Percentiles rank a stretch among this genome's conserved stretches.
phyloP scores from a whole-genome alignment of 2,113 vertebrate species.

The Hoplias malabaricus region DNA sequence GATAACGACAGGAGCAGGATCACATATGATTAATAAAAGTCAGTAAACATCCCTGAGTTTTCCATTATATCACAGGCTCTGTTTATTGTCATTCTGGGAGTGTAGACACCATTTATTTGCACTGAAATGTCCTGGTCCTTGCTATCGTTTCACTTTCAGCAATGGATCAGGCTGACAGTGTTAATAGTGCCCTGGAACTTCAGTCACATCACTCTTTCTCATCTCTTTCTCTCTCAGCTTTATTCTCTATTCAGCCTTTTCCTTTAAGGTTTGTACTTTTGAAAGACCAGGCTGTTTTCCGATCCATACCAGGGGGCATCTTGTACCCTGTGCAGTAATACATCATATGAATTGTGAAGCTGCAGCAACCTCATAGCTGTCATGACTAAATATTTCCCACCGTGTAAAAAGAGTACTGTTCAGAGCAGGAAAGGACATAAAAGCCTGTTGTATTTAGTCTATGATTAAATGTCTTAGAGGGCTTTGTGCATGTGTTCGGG shows the following conservation, averaged over 20 bases:
- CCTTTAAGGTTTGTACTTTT: neutral
- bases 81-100: neutral
- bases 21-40: conserved; percentile 42
- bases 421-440: neutral
- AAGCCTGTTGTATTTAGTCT: conserved; percentile 14
- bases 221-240: neutral
- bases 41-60: conserved; percentile 33
- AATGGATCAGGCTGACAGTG: conserved; percentile 28
- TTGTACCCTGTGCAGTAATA: neutral
- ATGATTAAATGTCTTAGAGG: conserved; percentile 14
- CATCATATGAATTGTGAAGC: neutral
- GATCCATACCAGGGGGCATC: neutral
- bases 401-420: neutral
- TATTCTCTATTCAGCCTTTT: neutral
- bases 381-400: neutral
- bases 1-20: conserved; percentile 19
- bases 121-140: neutral
- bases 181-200: neutral
- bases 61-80: conserved; percentile 33
- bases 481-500: neutral
- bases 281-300: neutral
- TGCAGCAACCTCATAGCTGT: neutral
- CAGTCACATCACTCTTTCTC: conserved; percentile 5
- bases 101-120: conserved; percentile 27
- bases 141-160: conserved; percentile 22